Evolutionary conservation across 2,797 vertebrate genomes (phyloP).

Genomic region (Bothrops alternatus): DNA sequence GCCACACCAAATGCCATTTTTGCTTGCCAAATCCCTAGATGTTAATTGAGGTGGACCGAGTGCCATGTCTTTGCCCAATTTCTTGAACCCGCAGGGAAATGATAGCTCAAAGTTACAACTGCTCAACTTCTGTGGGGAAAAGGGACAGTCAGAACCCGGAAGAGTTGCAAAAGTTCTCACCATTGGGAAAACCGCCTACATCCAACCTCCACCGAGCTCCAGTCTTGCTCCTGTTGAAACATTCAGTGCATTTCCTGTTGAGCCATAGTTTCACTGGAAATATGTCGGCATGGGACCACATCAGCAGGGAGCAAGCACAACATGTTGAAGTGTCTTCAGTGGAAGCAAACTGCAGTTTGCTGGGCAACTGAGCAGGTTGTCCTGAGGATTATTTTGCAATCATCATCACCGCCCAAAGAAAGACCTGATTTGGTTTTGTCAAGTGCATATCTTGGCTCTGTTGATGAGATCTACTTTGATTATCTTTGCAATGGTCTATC

Average conservation of each 20-base stretch:
- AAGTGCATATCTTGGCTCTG: neutral
- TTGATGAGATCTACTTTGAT: neutral
- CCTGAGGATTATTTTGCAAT: neutral
- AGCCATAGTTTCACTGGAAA: neutral
- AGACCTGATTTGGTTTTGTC: neutral
- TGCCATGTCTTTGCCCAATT: neutral
- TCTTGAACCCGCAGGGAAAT: neutral
- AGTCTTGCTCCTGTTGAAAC: neutral
- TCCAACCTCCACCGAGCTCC: neutral
- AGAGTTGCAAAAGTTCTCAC: neutral
- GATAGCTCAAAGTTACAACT: neutral
- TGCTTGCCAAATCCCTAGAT: neutral
- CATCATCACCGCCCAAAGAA: neutral
- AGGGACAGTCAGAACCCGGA: neutral
- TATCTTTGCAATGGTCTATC: neutral
- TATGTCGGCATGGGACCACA: neutral
- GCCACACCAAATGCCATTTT: neutral
- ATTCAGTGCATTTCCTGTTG: neutral
- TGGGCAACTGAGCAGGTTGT: neutral
- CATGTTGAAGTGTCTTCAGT: neutral
- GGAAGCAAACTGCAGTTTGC: neutral
- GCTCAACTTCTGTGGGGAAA: neutral
- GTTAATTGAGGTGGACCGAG: neutral
- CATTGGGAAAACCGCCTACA: neutral
- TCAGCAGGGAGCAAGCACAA: neutral